Base-by-base conservation (phyloP, 23 tunicate genomes). In the Ciona savignyi region DNA sequence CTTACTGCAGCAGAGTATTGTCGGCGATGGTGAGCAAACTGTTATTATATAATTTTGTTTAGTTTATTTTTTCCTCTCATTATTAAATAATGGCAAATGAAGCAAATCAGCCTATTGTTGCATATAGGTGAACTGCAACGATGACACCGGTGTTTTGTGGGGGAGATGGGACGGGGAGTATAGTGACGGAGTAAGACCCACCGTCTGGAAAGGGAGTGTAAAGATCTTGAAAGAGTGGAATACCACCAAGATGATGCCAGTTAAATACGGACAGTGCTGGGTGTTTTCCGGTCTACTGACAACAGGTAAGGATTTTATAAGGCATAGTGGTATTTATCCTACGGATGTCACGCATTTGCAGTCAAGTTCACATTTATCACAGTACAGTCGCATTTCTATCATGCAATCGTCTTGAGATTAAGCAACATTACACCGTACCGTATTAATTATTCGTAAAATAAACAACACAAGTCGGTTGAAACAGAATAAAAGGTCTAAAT, bases 211-310 rank as follows among this genome's bases (percentile, higher is more conserved):
- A 67, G 94, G 88, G 9, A 86, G 94, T 70, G 88, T 67, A 2
- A 77, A 70, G 33, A 93, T 93, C 0, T 31, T 93, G 61, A 76
- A 73, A 28, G 80, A 81, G 67, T 93, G 93, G 87, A 77, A 71
- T 25, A 51, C 85, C 11, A 63, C 64, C 0, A 70, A 73, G 15
- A 78, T 61, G 78, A 29, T 22, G 2, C 78, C 80, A 24, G 98
- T 93, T 23, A 86, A 93, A 61, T 93, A 77, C 71, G 98, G 98
- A 24, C 98, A 93, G 62, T 93, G 98, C 71, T 93, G 98, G 98
- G 98, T 93, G 23, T 93, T 86, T 49, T 93, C 98, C 1, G 98
- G 88, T 6, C 30, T 93, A 20, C 35, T 93, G 29, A 86, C 89
- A 1, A 93, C 93, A 67, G 96, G 96, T 82, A 26, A 34, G 61